A percentile compares a stretch with the other conserved stretches of the same genome.
These are phyloP conservation scores for Drosophila novamexicana DNA, from an alignment of 1,140 invertebrate genomes.

Conservation along the genomic window DNA sequence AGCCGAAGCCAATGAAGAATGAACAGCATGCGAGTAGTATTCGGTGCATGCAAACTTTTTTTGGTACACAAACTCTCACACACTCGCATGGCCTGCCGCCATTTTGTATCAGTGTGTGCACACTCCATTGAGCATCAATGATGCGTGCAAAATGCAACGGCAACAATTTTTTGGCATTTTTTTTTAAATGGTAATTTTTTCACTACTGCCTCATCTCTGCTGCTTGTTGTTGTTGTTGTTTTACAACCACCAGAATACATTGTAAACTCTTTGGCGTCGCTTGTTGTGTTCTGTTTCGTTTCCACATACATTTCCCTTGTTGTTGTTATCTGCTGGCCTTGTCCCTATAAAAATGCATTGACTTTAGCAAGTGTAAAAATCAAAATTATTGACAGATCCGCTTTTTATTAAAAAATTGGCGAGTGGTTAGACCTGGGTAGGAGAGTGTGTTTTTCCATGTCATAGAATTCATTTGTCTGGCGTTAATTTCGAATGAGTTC, in stretches of 20 bases:
- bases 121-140: conserved; percentile 82
- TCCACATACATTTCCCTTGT: conserved; percentile 5
- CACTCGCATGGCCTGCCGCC: conserved; percentile 46
- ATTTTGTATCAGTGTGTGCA: conserved; percentile 82
- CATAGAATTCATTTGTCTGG: conserved; percentile 1
- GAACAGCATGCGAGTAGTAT: conserved; percentile 25
- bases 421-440: conserved; percentile 39
- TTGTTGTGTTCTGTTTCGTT: conserved; percentile 12
- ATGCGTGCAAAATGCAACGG: conserved; percentile 82
- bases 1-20: conserved; percentile 43
- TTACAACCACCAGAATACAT: conserved; percentile 53
- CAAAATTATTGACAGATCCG: conserved; percentile 74
- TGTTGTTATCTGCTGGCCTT: conserved; percentile 45
- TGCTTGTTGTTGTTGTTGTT: conserved; percentile 16
- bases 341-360: conserved; percentile 69
- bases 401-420: conserved; percentile 55
- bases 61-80: conserved; percentile 18
- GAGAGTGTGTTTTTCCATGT: conserved; percentile 5
- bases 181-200: conserved; percentile 79
- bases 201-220: conserved; percentile 7
- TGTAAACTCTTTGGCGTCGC: conserved; percentile 47
- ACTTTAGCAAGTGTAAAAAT: conserved; percentile 77
- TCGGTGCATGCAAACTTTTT: conserved; percentile 62
- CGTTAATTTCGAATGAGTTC: not conserved
- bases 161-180: conserved; percentile 75